phyloP scores from a whole-genome alignment of 2,113 vertebrate genomes.

The Trichechus manatus region DNA sequence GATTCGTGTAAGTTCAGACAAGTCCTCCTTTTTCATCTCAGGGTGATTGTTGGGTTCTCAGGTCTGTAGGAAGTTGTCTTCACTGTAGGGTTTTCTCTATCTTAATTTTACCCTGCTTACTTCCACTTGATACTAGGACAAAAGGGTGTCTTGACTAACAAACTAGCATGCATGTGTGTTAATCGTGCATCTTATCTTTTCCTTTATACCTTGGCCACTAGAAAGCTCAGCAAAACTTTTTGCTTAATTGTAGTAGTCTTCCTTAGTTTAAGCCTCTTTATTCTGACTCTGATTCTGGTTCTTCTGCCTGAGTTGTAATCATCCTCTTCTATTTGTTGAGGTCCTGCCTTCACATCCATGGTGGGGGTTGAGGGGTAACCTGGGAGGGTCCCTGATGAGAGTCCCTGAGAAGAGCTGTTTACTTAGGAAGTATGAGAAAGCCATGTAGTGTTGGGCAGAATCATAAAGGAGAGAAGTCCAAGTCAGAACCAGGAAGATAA shows the following conservation, averaged over 20 bases:
- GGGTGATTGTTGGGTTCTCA: constrained; percentile 8
- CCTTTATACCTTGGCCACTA: background rate
- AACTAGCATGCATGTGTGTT: background rate
- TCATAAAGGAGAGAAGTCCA: background rate
- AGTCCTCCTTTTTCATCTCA: background rate
- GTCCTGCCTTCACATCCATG: background rate
- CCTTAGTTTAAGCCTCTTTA: background rate
- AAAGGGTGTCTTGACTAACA: background rate
- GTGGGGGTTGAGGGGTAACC: too few relatives aligned
- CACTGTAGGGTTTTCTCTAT: background rate
- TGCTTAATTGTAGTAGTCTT: background rate
- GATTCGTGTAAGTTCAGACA: background rate
- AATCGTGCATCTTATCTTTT: background rate
- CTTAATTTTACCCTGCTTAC: constrained; percentile 28
- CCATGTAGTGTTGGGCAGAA: background rate
- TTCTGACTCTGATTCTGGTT: background rate
- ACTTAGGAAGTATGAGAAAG: background rate
- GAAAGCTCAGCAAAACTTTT: background rate
- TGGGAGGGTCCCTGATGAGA: background rate
- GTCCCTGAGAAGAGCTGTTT: background rate
- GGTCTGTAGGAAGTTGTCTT: background rate
- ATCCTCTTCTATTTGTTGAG: background rate
- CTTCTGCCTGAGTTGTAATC: background rate
- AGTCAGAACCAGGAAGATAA: background rate
- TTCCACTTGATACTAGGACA: background rate